These are phyloP conservation scores for Fukomys damarensis DNA, from an alignment of 2,113 vertebrate species.

Conservation along the genomic window DNA sequence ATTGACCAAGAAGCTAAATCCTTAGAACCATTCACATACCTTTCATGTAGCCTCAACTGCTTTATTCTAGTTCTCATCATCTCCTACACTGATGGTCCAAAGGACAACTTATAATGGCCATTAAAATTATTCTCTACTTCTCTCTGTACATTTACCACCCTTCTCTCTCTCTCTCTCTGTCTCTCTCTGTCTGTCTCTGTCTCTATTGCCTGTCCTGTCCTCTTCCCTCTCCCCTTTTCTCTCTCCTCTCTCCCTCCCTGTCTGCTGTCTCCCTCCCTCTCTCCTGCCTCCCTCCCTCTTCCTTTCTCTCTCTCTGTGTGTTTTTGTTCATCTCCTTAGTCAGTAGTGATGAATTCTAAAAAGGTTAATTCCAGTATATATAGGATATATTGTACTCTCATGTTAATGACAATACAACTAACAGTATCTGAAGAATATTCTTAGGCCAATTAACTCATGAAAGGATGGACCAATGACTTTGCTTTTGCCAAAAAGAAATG, in stretches of 20 bases:
- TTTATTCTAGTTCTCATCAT: too few species aligned
- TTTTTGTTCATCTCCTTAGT: neutral
- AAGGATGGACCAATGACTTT: neutral
- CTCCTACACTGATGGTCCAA: neutral
- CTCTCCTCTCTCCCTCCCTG: neutral
- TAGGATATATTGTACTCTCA: neutral
- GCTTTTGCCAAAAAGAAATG: neutral
- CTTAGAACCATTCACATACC: neutral
- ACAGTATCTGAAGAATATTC: neutral
- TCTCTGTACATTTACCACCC: too few species aligned
- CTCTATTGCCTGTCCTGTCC: too few species aligned
- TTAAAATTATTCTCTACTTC: neutral
- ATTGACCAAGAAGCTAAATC: too few species aligned
- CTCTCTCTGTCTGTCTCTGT: too few species aligned
- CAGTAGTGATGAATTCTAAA: neutral
- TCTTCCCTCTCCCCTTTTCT: neutral
- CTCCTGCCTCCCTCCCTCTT: neutral
- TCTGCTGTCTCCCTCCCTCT: too few species aligned
- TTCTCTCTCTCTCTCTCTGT: neutral
- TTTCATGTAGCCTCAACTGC: fast-evolving
- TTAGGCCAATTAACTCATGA: neutral
- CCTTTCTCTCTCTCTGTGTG: neutral
- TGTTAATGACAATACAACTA: neutral
- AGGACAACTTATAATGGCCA: neutral
- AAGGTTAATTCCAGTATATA: neutral